phyloP scores from a whole-genome alignment of 2,888 invertebrate genomes.

The Bruchidius siliquastri region DNA sequence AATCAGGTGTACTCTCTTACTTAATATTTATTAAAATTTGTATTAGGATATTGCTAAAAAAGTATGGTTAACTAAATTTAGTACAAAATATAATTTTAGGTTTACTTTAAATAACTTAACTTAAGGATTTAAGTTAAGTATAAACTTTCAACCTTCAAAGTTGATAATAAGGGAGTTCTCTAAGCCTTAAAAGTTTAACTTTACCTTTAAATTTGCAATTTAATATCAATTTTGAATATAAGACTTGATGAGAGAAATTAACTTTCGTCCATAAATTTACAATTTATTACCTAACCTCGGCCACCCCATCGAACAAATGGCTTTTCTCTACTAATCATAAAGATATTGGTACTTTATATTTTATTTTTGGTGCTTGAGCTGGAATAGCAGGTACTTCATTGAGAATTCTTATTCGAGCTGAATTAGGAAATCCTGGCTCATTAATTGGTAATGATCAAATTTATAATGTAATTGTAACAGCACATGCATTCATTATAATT shows the following conservation, averaged over 20 bases:
- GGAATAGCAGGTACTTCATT: conserved; percentile 67
- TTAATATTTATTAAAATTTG: conserved; percentile 53
- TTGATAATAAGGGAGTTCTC: conserved; percentile 53
- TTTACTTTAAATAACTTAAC: not conserved
- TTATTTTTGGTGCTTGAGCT: conserved; percentile 63
- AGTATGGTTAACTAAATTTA: not conserved
- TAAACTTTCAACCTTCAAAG: conserved; percentile 64
- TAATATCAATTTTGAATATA: conserved; percentile 57
- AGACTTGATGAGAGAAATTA: conserved; percentile 53
- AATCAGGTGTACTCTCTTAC: conserved; percentile 54
- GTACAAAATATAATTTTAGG: not conserved
- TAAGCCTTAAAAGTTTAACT: conserved; percentile 50
- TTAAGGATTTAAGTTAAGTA: conserved; percentile 56
- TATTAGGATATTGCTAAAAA: conserved; percentile 32
- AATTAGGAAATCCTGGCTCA: conserved; percentile 64
- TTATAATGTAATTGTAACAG: conserved; percentile 68
- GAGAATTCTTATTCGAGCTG: conserved; percentile 67
- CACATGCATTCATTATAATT: conserved; percentile 79
- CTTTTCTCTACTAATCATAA: conserved; percentile 70
- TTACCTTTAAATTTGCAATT: conserved; percentile 59
- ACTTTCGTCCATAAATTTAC: conserved; percentile 58
- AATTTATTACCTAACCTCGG: conserved; percentile 58
- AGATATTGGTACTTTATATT: conserved; percentile 59
- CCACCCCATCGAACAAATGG: conserved; percentile 64
- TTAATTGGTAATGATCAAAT: conserved; percentile 63